phyloP scores from a whole-genome alignment of 2,797 vertebrate genomes.

The Gymnothorax javanicus region DNA sequence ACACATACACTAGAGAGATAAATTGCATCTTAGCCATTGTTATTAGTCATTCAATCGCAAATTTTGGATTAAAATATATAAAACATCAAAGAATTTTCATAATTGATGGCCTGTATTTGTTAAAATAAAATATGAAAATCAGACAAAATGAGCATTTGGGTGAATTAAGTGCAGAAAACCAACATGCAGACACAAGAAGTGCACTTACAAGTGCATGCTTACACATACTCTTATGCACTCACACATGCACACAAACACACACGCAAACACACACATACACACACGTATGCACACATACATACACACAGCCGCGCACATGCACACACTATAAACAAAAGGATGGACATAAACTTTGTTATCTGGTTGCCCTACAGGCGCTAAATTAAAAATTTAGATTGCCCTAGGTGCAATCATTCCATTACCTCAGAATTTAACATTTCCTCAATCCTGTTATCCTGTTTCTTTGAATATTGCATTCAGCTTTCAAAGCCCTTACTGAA shows the following conservation, averaged over 20 bases:
- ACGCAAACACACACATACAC: no score
- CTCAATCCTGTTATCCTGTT: constrained; percentile 1
- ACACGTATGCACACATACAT: neutral
- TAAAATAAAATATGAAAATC: neutral
- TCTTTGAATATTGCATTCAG: constrained; percentile 3
- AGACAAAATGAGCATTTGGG: neutral
- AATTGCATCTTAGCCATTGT: neutral
- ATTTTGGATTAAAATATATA: neutral
- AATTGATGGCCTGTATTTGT: neutral
- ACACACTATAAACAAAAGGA: constrained; percentile 8
- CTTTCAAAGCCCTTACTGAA: neutral
- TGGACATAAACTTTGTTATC: constrained; percentile 51
- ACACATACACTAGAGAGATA: constrained; percentile 11
- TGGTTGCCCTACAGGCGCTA: constrained; percentile 65
- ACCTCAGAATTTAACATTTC: constrained; percentile 63
- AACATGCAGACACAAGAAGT: neutral
- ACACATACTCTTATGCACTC: neutral
- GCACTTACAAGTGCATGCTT: neutral
- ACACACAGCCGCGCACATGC: neutral
- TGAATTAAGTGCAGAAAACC: neutral
- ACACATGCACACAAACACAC: neutral
- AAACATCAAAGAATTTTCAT: neutral
- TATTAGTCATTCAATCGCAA: constrained; percentile 14
- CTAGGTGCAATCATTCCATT: constrained; percentile 61
- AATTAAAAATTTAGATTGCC: constrained; percentile 74